Base-by-base conservation (phyloP, 2,113 vertebrate species). In the Cyprichromis sp. region DNA sequence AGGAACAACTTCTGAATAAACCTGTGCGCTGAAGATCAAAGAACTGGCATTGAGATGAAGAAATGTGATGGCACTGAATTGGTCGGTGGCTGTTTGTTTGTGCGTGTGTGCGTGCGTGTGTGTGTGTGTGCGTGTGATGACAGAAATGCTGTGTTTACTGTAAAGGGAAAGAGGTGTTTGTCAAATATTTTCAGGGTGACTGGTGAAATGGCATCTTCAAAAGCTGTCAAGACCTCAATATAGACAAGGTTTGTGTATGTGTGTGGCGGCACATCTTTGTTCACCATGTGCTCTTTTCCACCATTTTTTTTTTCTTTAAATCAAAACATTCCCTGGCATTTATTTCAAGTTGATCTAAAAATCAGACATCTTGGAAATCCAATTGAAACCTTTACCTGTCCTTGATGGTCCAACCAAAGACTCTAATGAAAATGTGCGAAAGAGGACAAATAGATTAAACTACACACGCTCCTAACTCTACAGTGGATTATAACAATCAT, bases 201-300 rank as follows among this genome's bases (percentile, higher is more conserved):
- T 45, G 81, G 63, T 86, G 79, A 92, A 92, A 88, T 50, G 61
- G 55, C 55, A 83, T 88, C 86, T 94, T 89, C 86, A 93, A 91
- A 90, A 55, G 89, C 87, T 83, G 86, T 86, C 76, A 81, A 42
- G 87, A 91, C 88, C 81, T 88, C 76, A 91, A 81, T 83, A 89
- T 80, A 86, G 14, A 42, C 31, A 21, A 47, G 21, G 17, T 57
- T 34, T 79, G 55, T 55, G 82, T 86, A 54, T 85, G 84, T 83
- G 68, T 85, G 71, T 82, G 79, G 42, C 21, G 17, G 26, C 59
- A 42, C 42, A 54, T 21, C 34, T 80, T 80, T 36, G 34, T 84
- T 83, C 63, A 40, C 17, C 17, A n/a, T 42, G 17, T 54, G 29
- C 63, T 85, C 31, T 81, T 68, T 47, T 40, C 26, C 29, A 83